Conservation (phyloP, 64 coral and sea anemone genomes). For the Stichodactyla mertensii region DNA sequence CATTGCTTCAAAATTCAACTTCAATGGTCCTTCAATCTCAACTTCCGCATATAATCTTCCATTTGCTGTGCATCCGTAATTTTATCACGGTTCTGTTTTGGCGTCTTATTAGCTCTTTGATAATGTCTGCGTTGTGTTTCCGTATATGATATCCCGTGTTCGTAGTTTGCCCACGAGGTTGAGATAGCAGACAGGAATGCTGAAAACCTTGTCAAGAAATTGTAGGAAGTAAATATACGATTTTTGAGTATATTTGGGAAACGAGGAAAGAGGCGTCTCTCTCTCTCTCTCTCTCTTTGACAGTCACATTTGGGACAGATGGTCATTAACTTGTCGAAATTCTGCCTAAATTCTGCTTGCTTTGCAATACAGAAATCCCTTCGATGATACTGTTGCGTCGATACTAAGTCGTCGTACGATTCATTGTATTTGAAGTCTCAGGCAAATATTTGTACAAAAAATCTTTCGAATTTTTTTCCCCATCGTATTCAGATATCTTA, state of each 20-base stretch:
- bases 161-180: not conserved
- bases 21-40: not conserved
- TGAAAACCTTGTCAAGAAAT: not conserved
- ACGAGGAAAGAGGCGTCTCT: not conserved
- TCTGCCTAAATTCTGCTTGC: not conserved
- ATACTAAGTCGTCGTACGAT: not conserved
- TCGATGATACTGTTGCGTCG: not conserved
- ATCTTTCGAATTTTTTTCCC: not conserved
- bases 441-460: not conserved
- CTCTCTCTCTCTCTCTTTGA: not conserved
- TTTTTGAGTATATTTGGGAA: not conserved
- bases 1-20: not conserved
- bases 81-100: not conserved
- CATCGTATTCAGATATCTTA: not conserved
- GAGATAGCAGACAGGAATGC: not conserved
- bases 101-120: conserved; percentile 3
- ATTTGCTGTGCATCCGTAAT: not conserved
- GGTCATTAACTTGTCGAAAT: not conserved
- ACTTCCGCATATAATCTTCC: not conserved
- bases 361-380: not conserved
- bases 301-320: not conserved
- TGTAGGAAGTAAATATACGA: not conserved
- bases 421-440: not conserved
- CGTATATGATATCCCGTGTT: not conserved
- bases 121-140: not conserved